Percentiles rank a stretch among this genome's conserved stretches.
Conservation (phyloP, 1,140 invertebrate genomes). For the Homalodisca vitripennis region DNA sequence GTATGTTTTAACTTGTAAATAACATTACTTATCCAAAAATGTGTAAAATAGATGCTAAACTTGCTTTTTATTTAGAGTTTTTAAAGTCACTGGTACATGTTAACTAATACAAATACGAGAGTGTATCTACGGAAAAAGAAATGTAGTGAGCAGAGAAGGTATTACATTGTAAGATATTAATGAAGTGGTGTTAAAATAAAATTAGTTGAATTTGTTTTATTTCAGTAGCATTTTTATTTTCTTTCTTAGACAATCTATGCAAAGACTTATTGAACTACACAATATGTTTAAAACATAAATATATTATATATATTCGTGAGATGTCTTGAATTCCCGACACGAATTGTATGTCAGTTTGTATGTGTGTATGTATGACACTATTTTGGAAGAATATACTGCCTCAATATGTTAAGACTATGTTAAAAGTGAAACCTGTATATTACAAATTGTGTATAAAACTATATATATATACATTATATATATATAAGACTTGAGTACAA, state of each 20-base stretch:
- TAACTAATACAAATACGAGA: slow-evolving; percentile 8
- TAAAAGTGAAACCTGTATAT: slow-evolving; percentile 9
- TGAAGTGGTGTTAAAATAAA: too few relatives aligned
- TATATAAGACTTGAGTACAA: slow-evolving; percentile 25
- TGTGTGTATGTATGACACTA: slow-evolving; percentile 11
- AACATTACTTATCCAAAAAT: background rate
- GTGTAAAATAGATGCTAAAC: slow-evolving; percentile 21
- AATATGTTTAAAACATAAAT: background rate
- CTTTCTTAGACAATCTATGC: slow-evolving; percentile 30
- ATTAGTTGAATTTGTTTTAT: background rate
- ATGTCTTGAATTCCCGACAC: slow-evolving; percentile 1
- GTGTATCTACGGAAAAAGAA: background rate
- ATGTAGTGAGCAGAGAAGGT: background rate
- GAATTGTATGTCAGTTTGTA: background rate
- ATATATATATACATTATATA: slow-evolving; percentile 23
- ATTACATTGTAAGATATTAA: too few relatives aligned
- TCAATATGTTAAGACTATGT: slow-evolving; percentile 28
- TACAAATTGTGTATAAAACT: slow-evolving; percentile 25
- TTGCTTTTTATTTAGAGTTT: slow-evolving; percentile 4
- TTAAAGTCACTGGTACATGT: slow-evolving; percentile 16
- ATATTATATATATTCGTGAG: slow-evolving; percentile 5
- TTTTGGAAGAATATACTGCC: slow-evolving; percentile 27
- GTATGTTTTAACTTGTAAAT: slow-evolving; percentile 24
- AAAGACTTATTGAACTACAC: slow-evolving; percentile 4
- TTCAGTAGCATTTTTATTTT: slow-evolving; percentile 1